A percentile compares a stretch with the other conserved stretches of the same genome.
Conservation (phyloP, 2,113 vertebrate species). For the Apistogramma diplotaenia region DNA sequence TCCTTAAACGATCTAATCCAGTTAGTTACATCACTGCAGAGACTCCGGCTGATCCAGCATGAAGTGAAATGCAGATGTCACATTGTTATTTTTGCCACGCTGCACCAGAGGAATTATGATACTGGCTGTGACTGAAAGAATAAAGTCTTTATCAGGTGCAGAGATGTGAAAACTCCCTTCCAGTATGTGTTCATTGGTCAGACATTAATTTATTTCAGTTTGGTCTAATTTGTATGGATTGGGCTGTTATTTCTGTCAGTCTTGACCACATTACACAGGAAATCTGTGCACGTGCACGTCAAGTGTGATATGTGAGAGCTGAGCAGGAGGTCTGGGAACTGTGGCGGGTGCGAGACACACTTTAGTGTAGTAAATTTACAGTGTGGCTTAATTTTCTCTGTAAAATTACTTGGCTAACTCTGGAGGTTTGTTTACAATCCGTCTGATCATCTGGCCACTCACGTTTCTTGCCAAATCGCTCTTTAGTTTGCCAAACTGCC, state of each 20-base stretch:
- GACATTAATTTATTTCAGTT: neutral
- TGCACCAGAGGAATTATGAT: neutral
- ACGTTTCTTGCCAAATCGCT: neutral
- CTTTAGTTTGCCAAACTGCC: neutral
- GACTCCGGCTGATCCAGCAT: conserved; percentile 1
- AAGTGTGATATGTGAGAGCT: neutral
- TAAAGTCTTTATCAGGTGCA: neutral
- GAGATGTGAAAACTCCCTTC: neutral
- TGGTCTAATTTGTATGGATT: neutral
- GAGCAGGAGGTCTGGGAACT: neutral
- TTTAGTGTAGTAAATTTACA: neutral
- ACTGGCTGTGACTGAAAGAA: neutral
- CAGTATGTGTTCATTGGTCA: neutral
- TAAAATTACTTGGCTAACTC: neutral
- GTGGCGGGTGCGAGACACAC: neutral
- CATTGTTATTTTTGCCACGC: conserved; percentile 1
- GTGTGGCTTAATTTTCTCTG: neutral
- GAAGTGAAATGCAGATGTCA: neutral
- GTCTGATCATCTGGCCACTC: neutral
- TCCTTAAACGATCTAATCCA: conserved; percentile 32
- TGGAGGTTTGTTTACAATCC: neutral
- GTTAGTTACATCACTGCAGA: conserved; percentile 6
- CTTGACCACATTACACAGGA: neutral
- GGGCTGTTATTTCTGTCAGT: neutral
- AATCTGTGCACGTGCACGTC: neutral